Evolutionary conservation across 2,888 invertebrate genomes (phyloP).

Genomic region (Nomada fucata): DNA sequence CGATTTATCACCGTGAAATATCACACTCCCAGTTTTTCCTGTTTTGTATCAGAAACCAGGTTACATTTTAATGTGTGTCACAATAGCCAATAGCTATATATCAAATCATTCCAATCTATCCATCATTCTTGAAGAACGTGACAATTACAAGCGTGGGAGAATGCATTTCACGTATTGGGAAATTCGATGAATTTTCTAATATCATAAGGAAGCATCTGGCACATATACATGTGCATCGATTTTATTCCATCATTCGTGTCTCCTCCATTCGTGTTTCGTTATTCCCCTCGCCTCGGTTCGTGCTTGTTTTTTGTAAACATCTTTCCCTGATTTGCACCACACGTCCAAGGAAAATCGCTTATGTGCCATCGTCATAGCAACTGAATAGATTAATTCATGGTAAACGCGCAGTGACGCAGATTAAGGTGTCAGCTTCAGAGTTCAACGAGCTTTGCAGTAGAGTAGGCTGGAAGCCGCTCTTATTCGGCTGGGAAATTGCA

Average conservation of each 20-base stretch:
- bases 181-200: no score
- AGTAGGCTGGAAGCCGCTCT: background rate
- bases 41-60: background rate
- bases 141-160: no score
- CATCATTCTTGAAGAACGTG: no score
- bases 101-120: background rate
- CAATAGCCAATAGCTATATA: background rate
- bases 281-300: no score
- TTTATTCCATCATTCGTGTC: background rate
- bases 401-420: conserved; percentile 24
- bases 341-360: background rate
- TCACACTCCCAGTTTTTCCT: background rate
- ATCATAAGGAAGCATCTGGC: no score
- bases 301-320: conserved; percentile 1
- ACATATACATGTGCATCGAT: no score
- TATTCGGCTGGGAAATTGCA: conserved; percentile 37
- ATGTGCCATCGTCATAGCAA: conserved; percentile 18
- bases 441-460: conserved; percentile 28
- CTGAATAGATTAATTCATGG: conserved; percentile 49
- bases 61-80: background rate
- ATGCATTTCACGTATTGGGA: no score
- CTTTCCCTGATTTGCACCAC: background rate
- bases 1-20: background rate
- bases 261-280: background rate
- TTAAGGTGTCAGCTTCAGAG: conserved; percentile 35